These are phyloP conservation scores for Drosophila subquinaria DNA, from an alignment of 2,888 invertebrate species.

Conservation along the genomic window DNA sequence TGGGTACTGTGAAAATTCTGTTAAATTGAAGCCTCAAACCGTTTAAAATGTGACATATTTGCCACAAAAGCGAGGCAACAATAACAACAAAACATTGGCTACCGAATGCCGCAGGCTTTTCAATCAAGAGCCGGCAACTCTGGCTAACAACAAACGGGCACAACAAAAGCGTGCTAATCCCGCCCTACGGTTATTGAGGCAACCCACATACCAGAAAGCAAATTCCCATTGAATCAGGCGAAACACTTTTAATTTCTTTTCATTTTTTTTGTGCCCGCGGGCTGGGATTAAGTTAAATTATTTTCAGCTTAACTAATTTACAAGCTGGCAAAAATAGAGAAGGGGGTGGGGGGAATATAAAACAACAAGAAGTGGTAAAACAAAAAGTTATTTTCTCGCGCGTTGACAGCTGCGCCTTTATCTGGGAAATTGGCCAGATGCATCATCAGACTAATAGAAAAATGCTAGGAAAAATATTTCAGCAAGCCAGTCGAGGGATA, in stretches of 20 bases:
- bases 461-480: slow-evolving; percentile 58
- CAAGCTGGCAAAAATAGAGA: slow-evolving; percentile 42
- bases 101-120: slow-evolving; percentile 43
- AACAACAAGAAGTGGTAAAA: slow-evolving; percentile 1
- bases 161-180: slow-evolving; percentile 68
- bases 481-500: slow-evolving; percentile 33
- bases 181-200: slow-evolving; percentile 71
- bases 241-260: slow-evolving; percentile 45
- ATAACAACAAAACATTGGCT: slow-evolving; percentile 27
- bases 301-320: slow-evolving; percentile 77
- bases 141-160: slow-evolving; percentile 22
- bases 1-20: not conserved
- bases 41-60: slow-evolving; percentile 32
- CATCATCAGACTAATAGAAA: slow-evolving; percentile 51
- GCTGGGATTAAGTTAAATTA: slow-evolving; percentile 72
- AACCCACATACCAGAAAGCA: slow-evolving; percentile 59
- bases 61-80: slow-evolving; percentile 9
- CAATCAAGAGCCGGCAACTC: slow-evolving; percentile 4
- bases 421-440: slow-evolving; percentile 56
- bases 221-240: slow-evolving; percentile 33
- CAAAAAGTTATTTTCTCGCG: slow-evolving; percentile 40
- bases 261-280: slow-evolving; percentile 9
- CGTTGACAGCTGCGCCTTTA: slow-evolving; percentile 66
- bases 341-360: not conserved
- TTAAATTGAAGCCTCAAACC: not conserved